A percentile compares a stretch with the other conserved stretches of the same genome.
Conservation (phyloP, 2,797 vertebrate species). For the Sciurus vulgaris region DNA sequence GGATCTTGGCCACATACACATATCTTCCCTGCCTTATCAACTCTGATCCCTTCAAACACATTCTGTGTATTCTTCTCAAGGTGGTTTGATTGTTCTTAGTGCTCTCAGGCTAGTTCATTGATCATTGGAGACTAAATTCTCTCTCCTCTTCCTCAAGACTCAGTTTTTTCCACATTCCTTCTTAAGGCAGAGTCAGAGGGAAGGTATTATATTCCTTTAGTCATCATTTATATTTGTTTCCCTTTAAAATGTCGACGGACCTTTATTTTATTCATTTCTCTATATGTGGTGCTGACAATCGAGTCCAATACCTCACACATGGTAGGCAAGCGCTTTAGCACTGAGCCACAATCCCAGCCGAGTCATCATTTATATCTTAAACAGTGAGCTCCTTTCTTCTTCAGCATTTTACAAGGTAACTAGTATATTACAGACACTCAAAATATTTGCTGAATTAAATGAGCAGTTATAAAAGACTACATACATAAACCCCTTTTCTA, state of each 20-base stretch:
- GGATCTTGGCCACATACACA: not conserved
- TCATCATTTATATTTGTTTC: not conserved
- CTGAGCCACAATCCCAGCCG: too few relatives aligned
- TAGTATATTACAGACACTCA: not conserved
- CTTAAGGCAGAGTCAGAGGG: not conserved
- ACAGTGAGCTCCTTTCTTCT: too few relatives aligned
- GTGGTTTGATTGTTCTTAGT: not conserved
- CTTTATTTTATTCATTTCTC: too few relatives aligned
- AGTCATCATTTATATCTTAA: too few relatives aligned
- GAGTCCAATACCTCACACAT: too few relatives aligned
- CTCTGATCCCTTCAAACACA: not conserved
- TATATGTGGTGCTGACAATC: too few relatives aligned
- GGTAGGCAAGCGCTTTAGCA: too few relatives aligned
- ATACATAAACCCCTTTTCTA: not conserved
- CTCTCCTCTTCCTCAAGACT: not conserved
- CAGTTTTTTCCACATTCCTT: not conserved
- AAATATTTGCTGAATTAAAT: not conserved
- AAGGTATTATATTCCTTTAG: not conserved
- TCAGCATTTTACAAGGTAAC: not conserved
- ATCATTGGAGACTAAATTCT: not conserved
- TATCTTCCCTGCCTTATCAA: not conserved
- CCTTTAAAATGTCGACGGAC: too few relatives aligned
- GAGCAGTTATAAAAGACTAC: not conserved
- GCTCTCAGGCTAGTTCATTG: not conserved
- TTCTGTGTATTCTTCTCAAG: not conserved